phyloP scores from a whole-genome alignment of 2,113 vertebrate genomes.

The Montifringilla adamsi region DNA sequence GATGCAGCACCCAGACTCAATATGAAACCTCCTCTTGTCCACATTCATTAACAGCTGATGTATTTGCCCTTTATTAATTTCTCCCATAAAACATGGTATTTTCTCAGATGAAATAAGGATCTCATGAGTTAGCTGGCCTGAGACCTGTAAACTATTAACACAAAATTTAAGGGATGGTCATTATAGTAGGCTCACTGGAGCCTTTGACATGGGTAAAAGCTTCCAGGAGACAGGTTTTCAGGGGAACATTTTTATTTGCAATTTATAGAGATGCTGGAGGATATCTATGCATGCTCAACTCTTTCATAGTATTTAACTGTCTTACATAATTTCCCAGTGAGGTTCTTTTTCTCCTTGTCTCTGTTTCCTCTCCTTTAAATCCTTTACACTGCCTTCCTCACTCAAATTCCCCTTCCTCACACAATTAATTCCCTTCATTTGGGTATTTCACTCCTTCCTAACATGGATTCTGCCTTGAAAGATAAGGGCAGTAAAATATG shows the following conservation, averaged over 20 bases:
- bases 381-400: neutral
- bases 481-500: neutral
- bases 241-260: neutral
- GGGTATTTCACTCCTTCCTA: neutral
- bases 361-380: neutral
- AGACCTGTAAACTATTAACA: neutral
- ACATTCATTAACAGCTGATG: neutral
- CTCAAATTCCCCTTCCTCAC: slow-evolving; percentile 10
- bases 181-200: neutral
- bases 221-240: slow-evolving; percentile 2
- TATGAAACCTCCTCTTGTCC: neutral
- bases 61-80: neutral
- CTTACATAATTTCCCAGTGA: neutral
- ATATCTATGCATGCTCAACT: neutral
- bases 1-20: neutral
- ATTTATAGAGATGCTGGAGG: neutral
- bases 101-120: neutral
- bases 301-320: neutral
- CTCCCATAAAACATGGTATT: neutral
- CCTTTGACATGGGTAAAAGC: neutral
- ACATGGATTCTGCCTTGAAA: neutral
- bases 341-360: neutral
- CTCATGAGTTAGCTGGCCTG: neutral
- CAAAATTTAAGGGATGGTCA: neutral
- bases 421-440: neutral